Conservation (phyloP, 1,140 invertebrate genomes). For the Charaxes varanes region DNA sequence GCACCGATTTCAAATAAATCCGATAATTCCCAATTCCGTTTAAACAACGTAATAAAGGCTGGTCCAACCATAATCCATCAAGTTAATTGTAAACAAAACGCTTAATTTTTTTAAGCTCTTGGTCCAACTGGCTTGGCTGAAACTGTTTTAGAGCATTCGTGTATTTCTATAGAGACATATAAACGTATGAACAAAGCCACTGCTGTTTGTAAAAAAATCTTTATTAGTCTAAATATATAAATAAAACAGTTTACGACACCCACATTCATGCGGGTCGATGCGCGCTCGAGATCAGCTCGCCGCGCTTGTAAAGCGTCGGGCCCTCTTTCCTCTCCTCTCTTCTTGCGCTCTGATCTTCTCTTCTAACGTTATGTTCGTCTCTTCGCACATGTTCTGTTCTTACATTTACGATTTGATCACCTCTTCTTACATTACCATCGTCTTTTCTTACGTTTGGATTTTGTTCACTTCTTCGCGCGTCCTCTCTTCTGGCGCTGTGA, state of each 20-base stretch:
- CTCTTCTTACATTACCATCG: conserved; percentile 1
- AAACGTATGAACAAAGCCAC: too few relatives aligned
- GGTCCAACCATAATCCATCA: too few relatives aligned
- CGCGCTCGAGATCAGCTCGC: conserved; percentile 87
- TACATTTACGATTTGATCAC: conserved; percentile 3
- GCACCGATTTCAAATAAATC: too few relatives aligned
- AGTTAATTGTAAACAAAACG: too few relatives aligned
- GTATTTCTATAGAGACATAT: too few relatives aligned
- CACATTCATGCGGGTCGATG: conserved; percentile 62
- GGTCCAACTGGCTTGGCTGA: too few relatives aligned
- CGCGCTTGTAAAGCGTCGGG: conserved; percentile 82
- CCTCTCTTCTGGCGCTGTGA: conserved; percentile 22
- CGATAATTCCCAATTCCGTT: too few relatives aligned
- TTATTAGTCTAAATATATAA: conserved; percentile 23
- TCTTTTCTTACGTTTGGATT: background rate
- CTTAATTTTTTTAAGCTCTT: too few relatives aligned
- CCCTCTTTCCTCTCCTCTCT: conserved; percentile 46
- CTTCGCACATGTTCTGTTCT: conserved; percentile 11
- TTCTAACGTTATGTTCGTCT: conserved; percentile 17
- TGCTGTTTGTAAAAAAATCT: too few relatives aligned
- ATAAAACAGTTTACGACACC: too few relatives aligned
- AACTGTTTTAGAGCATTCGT: too few relatives aligned
- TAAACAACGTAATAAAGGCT: too few relatives aligned
- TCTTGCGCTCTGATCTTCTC: conserved; percentile 24
- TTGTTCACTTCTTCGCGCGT: conserved; percentile 11